Percentiles rank a stretch among this genome's conserved stretches.
phyloP scores from a whole-genome alignment of 1,140 invertebrate genomes.

The Formica selysi region DNA sequence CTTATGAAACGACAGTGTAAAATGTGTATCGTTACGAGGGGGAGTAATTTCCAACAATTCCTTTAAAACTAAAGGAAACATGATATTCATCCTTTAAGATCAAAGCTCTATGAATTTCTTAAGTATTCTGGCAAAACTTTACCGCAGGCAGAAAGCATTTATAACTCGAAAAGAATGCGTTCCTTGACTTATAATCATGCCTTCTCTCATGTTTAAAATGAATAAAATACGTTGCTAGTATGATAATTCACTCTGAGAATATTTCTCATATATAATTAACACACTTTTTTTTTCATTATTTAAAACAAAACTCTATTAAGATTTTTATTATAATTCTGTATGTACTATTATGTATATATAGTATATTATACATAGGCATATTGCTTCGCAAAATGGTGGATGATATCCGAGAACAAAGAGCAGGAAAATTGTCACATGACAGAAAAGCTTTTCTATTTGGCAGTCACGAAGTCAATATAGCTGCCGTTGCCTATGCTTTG shows the following conservation, averaged over 20 bases:
- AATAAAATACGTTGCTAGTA: not conserved
- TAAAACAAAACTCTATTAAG: not conserved
- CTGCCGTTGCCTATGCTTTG: conserved; percentile 74
- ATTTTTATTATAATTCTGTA: not conserved
- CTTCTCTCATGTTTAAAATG: not conserved
- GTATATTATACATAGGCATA: conserved; percentile 68
- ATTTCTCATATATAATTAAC: not conserved
- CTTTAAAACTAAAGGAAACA: conserved; percentile 20
- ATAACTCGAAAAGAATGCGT: conserved; percentile 10
- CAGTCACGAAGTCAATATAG: conserved; percentile 82
- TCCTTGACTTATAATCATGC: not conserved
- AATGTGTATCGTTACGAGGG: not conserved
- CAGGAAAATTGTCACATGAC: conserved; percentile 71
- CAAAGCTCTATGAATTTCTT: conserved; percentile 6
- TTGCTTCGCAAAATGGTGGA: conserved; percentile 80
- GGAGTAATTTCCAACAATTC: conserved; percentile 15
- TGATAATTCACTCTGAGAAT: not conserved
- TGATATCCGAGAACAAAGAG: conserved; percentile 75
- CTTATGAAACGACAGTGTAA: not conserved
- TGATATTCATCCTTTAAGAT: conserved; percentile 17
- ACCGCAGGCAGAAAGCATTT: not conserved
- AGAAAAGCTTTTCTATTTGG: conserved; percentile 82
- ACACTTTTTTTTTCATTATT: not conserved
- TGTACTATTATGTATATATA: not conserved
- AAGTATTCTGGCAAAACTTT: conserved; percentile 20